These are phyloP conservation scores for Diabrotica virgifera DNA, from an alignment of 1,140 invertebrate genomes.

Conservation along the genomic window DNA sequence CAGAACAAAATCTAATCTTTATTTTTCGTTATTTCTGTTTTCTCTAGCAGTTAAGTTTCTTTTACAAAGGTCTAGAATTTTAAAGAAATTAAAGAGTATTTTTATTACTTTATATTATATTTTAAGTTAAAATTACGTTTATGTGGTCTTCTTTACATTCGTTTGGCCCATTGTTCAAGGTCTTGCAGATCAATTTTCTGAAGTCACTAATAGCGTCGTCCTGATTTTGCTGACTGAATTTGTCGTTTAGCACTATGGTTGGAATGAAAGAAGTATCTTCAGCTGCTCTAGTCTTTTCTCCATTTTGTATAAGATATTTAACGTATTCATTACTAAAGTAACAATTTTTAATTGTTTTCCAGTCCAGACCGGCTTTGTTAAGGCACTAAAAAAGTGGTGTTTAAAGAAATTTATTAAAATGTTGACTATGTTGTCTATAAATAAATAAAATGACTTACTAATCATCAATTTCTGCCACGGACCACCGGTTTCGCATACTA, in stretches of 20 bases:
- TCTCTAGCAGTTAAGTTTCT: no score
- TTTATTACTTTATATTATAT: no score
- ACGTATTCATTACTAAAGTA: slow-evolving; percentile 36
- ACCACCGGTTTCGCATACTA: no score
- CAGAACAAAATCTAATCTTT: no score
- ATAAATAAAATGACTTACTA: no score
- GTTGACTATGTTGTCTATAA: no score
- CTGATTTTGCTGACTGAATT: slow-evolving; percentile 26
- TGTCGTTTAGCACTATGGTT: slow-evolving; percentile 57
- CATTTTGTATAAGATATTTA: slow-evolving; percentile 53
- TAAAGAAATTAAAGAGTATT: no score
- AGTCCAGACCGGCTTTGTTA: slow-evolving; percentile 38
- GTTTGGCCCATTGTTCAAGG: slow-evolving; percentile 4
- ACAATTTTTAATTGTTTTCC: slow-evolving; percentile 47
- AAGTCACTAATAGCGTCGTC: slow-evolving; percentile 25
- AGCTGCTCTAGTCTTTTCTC: slow-evolving; percentile 57
- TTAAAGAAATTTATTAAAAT: no score
- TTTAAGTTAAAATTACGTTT: no score
- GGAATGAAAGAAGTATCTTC: slow-evolving; percentile 54
- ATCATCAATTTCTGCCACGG: no score
- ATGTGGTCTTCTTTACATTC: not conserved
- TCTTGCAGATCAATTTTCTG: slow-evolving; percentile 24
- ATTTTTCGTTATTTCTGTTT: no score
- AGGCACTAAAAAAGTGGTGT: slow-evolving; percentile 50
- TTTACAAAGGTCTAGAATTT: no score